Conservation (phyloP, 2,797 vertebrate species). For the Rhinatrema bivittatum region DNA sequence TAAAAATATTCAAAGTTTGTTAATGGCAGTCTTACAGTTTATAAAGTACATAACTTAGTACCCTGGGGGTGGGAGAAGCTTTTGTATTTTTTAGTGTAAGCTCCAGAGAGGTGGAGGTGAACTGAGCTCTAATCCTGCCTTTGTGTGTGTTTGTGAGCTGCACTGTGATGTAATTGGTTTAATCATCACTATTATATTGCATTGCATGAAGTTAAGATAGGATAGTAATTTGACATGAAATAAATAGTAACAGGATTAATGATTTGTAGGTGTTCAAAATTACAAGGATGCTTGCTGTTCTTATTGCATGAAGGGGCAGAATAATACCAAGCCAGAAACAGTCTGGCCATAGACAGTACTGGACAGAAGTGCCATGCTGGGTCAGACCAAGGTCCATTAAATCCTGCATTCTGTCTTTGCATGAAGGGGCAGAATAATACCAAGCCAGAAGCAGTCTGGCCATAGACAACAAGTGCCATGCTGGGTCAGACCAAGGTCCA, state of each 20-base stretch:
- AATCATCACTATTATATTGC: conserved; percentile 41
- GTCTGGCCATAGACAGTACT: too few species aligned
- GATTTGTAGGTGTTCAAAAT: conserved; percentile 32
- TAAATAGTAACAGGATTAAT: conserved; percentile 34
- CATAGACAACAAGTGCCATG: too few species aligned
- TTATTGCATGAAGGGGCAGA: too few species aligned
- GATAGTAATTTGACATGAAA: conserved; percentile 44
- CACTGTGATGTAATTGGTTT: conserved; percentile 47
- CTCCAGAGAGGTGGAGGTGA: conserved; percentile 31
- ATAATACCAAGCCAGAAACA: too few species aligned
- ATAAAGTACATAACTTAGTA: conserved; percentile 20
- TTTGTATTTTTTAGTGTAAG: conserved; percentile 36
- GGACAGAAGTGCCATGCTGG: too few species aligned
- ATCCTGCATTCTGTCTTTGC: too few species aligned
- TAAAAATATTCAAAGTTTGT: conserved; percentile 15
- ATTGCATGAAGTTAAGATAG: conserved; percentile 30
- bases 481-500: too few species aligned
- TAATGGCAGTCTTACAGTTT: conserved; percentile 20
- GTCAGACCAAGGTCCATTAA: too few species aligned
- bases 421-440: too few species aligned
- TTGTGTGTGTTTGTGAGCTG: conserved; percentile 40
- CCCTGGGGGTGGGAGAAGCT: conserved; percentile 35
- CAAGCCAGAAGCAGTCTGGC: too few species aligned
- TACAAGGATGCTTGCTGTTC: too few species aligned
- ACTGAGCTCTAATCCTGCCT: conserved; percentile 42